Conservation (phyloP, 2,113 vertebrate species). For the Barbus barbus region DNA sequence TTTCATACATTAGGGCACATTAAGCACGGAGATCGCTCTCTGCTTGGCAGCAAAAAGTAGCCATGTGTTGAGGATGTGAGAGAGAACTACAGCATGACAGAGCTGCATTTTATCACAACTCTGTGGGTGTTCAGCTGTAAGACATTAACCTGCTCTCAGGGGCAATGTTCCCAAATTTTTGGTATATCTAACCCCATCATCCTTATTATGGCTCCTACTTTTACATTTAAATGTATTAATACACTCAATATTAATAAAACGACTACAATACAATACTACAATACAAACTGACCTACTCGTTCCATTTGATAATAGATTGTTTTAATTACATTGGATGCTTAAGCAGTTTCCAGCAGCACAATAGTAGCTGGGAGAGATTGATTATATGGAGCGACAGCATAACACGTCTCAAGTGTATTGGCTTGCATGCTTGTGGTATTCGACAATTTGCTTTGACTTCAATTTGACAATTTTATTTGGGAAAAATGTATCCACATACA, state of each 20-base stretch:
- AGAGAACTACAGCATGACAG: slow-evolving; percentile 26
- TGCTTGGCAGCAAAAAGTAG: slow-evolving; percentile 24
- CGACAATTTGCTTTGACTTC: neutral
- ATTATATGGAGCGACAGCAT: neutral
- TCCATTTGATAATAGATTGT: neutral
- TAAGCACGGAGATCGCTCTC: slow-evolving; percentile 28
- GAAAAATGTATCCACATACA: neutral
- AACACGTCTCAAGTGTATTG: neutral
- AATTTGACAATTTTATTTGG: neutral
- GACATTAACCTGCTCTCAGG: neutral
- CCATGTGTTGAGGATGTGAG: slow-evolving; percentile 16
- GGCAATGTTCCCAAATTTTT: neutral
- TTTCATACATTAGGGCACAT: slow-evolving; percentile 36
- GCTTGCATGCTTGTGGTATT: neutral
- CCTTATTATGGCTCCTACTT: neutral
- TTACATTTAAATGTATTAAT: neutral
- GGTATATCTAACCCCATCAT: neutral
- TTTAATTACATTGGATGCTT: neutral
- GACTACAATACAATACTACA: too few relatives aligned
- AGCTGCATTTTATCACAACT: neutral
- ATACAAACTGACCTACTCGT: neutral
- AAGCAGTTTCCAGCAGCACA: neutral
- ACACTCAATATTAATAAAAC: neutral
- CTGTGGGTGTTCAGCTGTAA: slow-evolving; percentile 21
- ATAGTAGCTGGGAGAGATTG: neutral